Conservation (phyloP, 2,888 invertebrate species). For the Zygothrica quintamaculata region DNA sequence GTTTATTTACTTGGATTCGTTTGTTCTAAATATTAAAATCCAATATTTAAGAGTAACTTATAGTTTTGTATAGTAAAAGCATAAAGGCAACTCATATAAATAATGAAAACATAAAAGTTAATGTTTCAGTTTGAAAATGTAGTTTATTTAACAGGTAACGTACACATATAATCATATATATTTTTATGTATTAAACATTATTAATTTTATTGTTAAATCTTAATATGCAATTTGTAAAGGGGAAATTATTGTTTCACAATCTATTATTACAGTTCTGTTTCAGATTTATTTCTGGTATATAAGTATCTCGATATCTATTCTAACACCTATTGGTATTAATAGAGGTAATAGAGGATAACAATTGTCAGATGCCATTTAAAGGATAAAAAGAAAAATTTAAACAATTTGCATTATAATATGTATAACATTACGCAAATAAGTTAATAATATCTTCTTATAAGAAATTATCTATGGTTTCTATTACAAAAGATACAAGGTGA, state of each 20-base stretch:
- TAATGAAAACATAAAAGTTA: background rate
- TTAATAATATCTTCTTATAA: slow-evolving; percentile 1
- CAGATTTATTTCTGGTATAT: slow-evolving; percentile 59
- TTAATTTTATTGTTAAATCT: slow-evolving; percentile 56
- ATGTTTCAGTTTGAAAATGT: slow-evolving; percentile 48
- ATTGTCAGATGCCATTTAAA: slow-evolving; percentile 69
- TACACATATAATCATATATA: slow-evolving; percentile 53
- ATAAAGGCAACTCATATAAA: no score
- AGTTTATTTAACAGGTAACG: slow-evolving; percentile 61
- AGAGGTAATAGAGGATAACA: slow-evolving; percentile 76
- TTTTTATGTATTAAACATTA: slow-evolving; percentile 39
- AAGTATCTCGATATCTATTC: slow-evolving; percentile 56
- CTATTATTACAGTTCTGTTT: slow-evolving; percentile 61
- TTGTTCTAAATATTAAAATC: no score
- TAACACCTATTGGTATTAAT: slow-evolving; percentile 71
- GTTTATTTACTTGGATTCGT: no score
- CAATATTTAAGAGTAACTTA: no score
- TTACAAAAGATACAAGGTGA: no score
- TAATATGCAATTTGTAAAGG: slow-evolving; percentile 69
- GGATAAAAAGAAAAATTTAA: slow-evolving; percentile 33
- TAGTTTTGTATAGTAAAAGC: no score
- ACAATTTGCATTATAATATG: no score
- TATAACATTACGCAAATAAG: slow-evolving; percentile 23
- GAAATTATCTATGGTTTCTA: slow-evolving; percentile 12
- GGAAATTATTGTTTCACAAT: slow-evolving; percentile 73